Conservation (phyloP, 1,140 invertebrate genomes). For the Lepidurus apus region DNA sequence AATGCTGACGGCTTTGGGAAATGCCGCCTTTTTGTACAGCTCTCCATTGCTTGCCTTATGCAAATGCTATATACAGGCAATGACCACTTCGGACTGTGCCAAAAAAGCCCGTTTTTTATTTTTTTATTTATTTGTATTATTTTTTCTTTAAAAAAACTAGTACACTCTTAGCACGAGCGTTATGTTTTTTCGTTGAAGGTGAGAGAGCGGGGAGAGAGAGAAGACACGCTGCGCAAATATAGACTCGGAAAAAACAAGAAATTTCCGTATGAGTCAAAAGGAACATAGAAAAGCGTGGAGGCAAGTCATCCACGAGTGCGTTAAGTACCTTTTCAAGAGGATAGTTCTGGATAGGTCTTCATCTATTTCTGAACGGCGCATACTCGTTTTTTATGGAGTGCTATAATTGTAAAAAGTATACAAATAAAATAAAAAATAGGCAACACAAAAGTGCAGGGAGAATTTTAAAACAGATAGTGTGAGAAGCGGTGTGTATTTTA, state of each 20-base stretch:
- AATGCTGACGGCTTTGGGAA: neutral
- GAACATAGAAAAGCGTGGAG: neutral
- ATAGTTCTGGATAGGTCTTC: neutral
- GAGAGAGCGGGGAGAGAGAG: neutral
- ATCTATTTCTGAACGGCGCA: neutral
- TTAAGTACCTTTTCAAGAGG: slow-evolving; percentile 10
- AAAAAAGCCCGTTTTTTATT: too few relatives aligned
- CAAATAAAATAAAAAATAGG: neutral
- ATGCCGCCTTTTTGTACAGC: neutral
- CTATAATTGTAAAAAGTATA: too few relatives aligned
- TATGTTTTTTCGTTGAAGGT: neutral
- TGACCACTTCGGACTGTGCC: neutral
- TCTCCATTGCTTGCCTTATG: neutral
- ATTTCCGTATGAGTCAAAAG: neutral
- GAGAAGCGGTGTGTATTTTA: neutral
- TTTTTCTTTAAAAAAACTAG: neutral
- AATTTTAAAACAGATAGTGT: neutral
- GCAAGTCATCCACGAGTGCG: neutral
- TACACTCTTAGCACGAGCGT: neutral
- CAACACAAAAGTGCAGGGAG: neutral
- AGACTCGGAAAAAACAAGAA: neutral
- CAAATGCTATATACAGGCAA: neutral
- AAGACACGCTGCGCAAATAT: slow-evolving; percentile 6
- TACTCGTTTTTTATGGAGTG: neutral
- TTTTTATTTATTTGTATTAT: neutral